phyloP scores from a whole-genome alignment of 53 echinoderm and acorn worm genomes.

The Patiria pectinifera region DNA sequence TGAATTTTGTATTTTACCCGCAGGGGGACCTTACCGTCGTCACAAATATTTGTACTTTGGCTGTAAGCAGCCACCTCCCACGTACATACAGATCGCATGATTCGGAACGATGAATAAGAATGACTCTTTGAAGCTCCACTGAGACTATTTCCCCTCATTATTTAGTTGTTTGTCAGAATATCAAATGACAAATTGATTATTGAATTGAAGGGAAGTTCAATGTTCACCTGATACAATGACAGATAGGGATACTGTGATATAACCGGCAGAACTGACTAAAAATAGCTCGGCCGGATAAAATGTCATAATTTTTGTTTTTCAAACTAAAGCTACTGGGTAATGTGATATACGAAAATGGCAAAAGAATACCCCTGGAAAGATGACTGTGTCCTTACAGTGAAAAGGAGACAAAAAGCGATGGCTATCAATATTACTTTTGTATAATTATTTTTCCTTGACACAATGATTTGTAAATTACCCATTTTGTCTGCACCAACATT shows the following conservation, averaged over 20 bases:
- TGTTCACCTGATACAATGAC: neutral
- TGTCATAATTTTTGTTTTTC: slow-evolving; percentile 13
- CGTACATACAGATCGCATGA: neutral
- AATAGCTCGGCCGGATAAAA: slow-evolving; percentile 9
- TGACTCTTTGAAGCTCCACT: neutral
- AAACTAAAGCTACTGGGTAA: neutral
- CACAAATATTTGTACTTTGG: too few relatives aligned
- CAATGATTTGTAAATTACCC: neutral
- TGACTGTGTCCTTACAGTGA: too few relatives aligned
- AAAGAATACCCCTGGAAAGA: neutral
- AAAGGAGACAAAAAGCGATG: too few relatives aligned
- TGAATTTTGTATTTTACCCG: neutral
- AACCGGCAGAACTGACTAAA: neutral
- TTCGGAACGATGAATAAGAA: neutral
- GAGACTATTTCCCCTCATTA: neutral
- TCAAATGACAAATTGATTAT: slow-evolving; percentile 17
- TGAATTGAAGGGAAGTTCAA: neutral
- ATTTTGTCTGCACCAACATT: too few relatives aligned
- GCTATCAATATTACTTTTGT: neutral
- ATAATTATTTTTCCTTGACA: neutral
- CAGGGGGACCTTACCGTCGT: too few relatives aligned
- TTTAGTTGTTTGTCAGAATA: neutral
- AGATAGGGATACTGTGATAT: neutral
- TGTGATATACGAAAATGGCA: neutral
- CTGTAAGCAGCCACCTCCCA: neutral